Evolutionary conservation across 2,797 vertebrate species (phyloP).

Genomic region (Xenopus petersii): DNA sequence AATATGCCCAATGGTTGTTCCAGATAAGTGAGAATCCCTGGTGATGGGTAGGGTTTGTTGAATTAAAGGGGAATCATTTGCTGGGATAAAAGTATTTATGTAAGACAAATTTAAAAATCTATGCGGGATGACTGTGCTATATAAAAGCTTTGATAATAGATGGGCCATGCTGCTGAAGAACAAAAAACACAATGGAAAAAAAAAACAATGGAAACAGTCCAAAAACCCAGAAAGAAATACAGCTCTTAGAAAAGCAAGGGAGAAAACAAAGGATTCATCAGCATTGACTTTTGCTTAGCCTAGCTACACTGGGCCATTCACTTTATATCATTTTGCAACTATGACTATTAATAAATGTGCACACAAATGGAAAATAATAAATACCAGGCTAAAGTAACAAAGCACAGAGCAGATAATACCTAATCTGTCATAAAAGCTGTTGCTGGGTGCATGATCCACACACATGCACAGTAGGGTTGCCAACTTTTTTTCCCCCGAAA

Average conservation of each 20-base stretch:
- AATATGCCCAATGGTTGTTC: background rate
- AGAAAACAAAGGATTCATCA: background rate
- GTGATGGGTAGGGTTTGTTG: background rate
- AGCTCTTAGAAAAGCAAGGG: background rate
- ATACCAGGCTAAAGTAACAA: too few species aligned
- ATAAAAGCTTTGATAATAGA: conserved; percentile 48
- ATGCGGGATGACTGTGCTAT: conserved; percentile 23
- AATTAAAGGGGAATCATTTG: background rate
- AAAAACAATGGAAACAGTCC: conserved; percentile 22
- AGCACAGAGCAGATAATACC: too few species aligned
- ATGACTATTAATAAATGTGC: background rate
- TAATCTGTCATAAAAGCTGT: too few species aligned
- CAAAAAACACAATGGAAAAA: conserved; percentile 19
- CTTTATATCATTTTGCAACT: background rate
- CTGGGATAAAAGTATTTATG: conserved; percentile 39
- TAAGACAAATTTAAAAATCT: conserved; percentile 47
- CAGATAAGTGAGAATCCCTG: background rate
- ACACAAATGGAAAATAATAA: background rate
- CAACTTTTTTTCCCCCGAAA: too few species aligned
- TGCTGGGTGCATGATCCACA: too few species aligned
- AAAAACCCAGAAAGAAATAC: background rate
- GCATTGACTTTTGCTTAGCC: background rate
- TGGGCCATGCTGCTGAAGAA: conserved; percentile 14
- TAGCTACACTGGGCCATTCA: background rate
- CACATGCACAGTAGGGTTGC: too few species aligned